phyloP scores from a whole-genome alignment of 2,113 vertebrate genomes.

The Oceanodroma tethys region DNA sequence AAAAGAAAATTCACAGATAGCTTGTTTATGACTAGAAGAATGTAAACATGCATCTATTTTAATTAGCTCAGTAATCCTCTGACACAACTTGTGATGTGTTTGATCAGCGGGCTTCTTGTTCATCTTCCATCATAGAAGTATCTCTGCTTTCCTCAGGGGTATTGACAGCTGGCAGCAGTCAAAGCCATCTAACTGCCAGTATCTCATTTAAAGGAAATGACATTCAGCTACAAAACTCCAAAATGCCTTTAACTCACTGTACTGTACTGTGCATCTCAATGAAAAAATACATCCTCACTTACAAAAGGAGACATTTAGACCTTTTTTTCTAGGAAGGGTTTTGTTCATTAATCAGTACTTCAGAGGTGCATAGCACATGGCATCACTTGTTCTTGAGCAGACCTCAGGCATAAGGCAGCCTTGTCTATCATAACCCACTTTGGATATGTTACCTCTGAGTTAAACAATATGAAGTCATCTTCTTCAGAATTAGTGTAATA shows the following conservation, averaged over 20 bases:
- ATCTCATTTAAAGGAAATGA: constrained; percentile 29
- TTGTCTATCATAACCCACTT: background rate
- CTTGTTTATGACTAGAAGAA: constrained; percentile 39
- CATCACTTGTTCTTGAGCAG: background rate
- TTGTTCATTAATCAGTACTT: background rate
- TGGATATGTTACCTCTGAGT: background rate
- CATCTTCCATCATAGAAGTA: background rate
- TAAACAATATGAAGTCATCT: background rate
- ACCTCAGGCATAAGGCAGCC: background rate
- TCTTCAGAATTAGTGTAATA: background rate
- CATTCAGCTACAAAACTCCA: constrained; percentile 30
- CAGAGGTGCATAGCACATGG: background rate
- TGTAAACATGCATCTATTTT: constrained; percentile 52
- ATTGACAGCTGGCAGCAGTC: constrained; percentile 55
- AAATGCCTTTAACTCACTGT: constrained; percentile 15
- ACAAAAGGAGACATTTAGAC: background rate
- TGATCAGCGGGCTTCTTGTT: constrained; percentile 37
- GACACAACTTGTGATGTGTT: constrained; percentile 13
- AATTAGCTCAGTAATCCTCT: constrained; percentile 23
- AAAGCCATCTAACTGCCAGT: constrained; percentile 27
- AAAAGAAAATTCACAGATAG: background rate
- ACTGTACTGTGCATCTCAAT: background rate
- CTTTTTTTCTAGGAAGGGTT: background rate
- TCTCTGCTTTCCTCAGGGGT: constrained; percentile 17
- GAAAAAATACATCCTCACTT: background rate